Base-by-base conservation (phyloP, 92 coral and sea anemone genomes). In the Porites divaricata region DNA sequence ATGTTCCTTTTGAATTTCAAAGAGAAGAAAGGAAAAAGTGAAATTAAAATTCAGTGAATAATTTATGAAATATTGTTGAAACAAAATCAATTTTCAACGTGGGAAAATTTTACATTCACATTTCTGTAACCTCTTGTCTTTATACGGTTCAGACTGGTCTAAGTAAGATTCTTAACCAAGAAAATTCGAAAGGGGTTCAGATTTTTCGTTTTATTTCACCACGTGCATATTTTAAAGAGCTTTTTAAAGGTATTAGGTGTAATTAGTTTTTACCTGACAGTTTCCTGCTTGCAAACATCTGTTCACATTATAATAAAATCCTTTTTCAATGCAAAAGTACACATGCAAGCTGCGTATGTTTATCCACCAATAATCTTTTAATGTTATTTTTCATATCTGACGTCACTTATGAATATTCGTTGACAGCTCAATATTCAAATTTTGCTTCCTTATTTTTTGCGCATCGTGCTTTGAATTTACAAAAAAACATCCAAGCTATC, bases 341-440 rank as follows among this genome's bases (percentile, higher is more conserved):
- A 62, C 81, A 63, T n/a, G 16, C 65, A 23, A 48, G 22, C 35
- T 19, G 20, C 15, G 13, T 67, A 3, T 77, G 81, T 77, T 77
- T 77, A 8, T 1, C 21, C 22, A 77, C n/a, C 72, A 77, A 77
- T 77, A 77, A 61, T 11, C 8, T 21, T 12, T 35, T 23, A 7
- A 20, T 10, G 1, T 12, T 1, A 63, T 63, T 25, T 45, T 45
- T 6, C 61, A 9, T 64, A 45, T 66, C 48, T 63, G 81, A 62
- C 81, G 81, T 63, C 81, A 62, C 59, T 48, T 75, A 9, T 35
- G 11, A 28, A 41, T 64, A 45, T 62, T 21, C 26, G 26, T 21
- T 68, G 81, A 41, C 70, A 77, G 70, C n/a, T 45, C 71, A 63
- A 78, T 78, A 78, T 78, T 78, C 70, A 78, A 66, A 77, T 63